Evolutionary conservation across 2,888 invertebrate genomes (phyloP).

Genomic region (Diaprepes abbreviatus): DNA sequence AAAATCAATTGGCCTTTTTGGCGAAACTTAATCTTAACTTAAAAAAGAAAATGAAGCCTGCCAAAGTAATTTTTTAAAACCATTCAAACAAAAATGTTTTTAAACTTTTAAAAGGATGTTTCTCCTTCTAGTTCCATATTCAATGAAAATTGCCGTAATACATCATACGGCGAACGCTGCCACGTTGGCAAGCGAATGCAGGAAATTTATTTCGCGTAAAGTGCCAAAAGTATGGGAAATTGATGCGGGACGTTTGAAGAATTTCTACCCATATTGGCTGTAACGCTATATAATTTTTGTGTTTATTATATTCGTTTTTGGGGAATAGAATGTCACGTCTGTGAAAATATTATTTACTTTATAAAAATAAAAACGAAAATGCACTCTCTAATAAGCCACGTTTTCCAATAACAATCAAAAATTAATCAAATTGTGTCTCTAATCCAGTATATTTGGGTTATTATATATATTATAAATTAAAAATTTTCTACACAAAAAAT

Average conservation of each 20-base stretch:
- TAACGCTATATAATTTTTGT: neutral
- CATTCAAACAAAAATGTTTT: neutral
- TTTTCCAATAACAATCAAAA: too few relatives aligned
- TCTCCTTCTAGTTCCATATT: slow-evolving; percentile 3
- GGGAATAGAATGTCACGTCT: too few relatives aligned
- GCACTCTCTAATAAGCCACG: too few relatives aligned
- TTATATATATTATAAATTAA: too few relatives aligned
- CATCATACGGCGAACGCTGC: slow-evolving; percentile 2
- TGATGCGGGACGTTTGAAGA: slow-evolving; percentile 10
- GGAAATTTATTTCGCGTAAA: slow-evolving; percentile 13
- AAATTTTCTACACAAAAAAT: too few relatives aligned
- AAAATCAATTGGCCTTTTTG: too few relatives aligned
- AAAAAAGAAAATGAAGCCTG: too few relatives aligned
- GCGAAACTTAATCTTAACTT: too few relatives aligned
- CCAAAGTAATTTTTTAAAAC: neutral
- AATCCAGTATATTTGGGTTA: too few relatives aligned
- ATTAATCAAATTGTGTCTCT: too few relatives aligned
- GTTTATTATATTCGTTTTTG: neutral
- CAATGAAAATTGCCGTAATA: slow-evolving; percentile 19
- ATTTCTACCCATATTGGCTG: neutral
- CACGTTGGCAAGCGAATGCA: slow-evolving; percentile 3
- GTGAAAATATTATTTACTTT: too few relatives aligned
- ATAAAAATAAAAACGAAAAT: too few relatives aligned
- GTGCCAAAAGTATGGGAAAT: slow-evolving; percentile 19
- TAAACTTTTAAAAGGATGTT: slow-evolving; percentile 1